Evolutionary conservation across 1,140 invertebrate species (phyloP).

Genomic region (Metopolophium dirhodum): DNA sequence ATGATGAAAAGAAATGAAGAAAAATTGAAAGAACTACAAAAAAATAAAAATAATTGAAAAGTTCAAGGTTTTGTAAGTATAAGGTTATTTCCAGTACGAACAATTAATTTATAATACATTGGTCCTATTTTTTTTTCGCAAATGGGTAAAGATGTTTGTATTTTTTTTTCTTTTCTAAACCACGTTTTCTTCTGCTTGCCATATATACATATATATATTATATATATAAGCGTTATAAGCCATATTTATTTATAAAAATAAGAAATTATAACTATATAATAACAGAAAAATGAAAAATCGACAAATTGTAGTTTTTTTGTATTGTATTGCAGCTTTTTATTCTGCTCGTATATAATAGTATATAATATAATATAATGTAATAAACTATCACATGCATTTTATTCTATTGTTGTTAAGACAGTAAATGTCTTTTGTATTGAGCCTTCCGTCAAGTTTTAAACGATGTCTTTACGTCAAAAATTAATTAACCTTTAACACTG

Average conservation of each 20-base stretch:
- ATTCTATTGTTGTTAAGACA: not conserved
- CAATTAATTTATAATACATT: not conserved
- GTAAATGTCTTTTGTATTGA: not conserved
- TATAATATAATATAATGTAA: not conserved
- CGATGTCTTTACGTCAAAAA: not conserved
- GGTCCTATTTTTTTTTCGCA: not conserved
- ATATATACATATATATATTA: no score
- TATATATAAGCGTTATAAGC: not conserved
- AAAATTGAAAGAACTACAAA: not conserved
- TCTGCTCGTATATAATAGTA: not conserved
- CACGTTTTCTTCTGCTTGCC: no score
- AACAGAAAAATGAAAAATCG: not conserved
- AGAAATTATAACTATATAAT: not conserved
- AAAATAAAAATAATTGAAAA: not conserved
- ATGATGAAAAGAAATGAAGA: not conserved
- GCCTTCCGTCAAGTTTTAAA: not conserved
- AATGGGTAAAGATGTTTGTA: not conserved
- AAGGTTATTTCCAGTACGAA: not conserved
- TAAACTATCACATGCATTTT: not conserved
- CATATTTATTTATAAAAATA: not conserved
- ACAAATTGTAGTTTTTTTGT: not conserved
- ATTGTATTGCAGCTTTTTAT: not conserved
- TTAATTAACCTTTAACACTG: not conserved
- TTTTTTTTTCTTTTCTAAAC: no score
- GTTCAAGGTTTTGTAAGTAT: not conserved